Percentiles rank a stretch among this genome's conserved stretches.
Evolutionary conservation across 2,113 vertebrate genomes (phyloP).

Genomic region (Chitala chitala): DNA sequence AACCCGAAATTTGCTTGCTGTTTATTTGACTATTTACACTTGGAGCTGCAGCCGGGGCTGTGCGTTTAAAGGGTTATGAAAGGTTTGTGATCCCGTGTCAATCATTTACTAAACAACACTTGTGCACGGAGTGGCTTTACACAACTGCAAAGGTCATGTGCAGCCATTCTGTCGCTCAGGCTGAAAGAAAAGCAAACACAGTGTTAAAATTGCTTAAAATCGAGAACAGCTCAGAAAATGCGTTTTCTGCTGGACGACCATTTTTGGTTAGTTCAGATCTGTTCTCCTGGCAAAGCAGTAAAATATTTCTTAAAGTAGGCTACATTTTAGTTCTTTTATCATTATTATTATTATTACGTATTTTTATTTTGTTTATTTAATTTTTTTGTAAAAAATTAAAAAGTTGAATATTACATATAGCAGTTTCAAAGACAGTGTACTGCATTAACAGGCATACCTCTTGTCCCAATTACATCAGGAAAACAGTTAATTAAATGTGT

Average conservation of each 20-base stretch:
- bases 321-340: too few species aligned
- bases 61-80: slow-evolving; percentile 40
- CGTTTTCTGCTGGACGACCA: background rate
- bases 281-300: background rate
- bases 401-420: too few species aligned
- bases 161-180: slow-evolving; percentile 17
- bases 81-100: slow-evolving; percentile 27
- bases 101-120: slow-evolving; percentile 5
- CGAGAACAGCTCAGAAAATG: background rate
- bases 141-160: slow-evolving; percentile 13
- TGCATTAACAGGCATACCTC: too few species aligned
- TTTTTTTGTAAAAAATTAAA: too few species aligned
- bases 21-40: slow-evolving; percentile 66
- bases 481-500: too few species aligned
- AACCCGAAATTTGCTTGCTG: slow-evolving; percentile 50
- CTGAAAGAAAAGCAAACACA: slow-evolving; percentile 23
- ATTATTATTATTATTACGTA: too few species aligned
- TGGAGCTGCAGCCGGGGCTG: slow-evolving; percentile 51
- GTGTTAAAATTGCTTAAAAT: slow-evolving; percentile 6
- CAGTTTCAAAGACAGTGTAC: too few species aligned
- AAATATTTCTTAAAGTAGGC: too few species aligned
- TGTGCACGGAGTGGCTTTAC: slow-evolving; percentile 37
- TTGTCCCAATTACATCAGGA: too few species aligned
- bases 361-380: too few species aligned
- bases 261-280: background rate